Percentiles rank a stretch among this genome's conserved stretches.
phyloP scores from a whole-genome alignment of 2,113 vertebrate species.

The Prochilodus magdalenae region DNA sequence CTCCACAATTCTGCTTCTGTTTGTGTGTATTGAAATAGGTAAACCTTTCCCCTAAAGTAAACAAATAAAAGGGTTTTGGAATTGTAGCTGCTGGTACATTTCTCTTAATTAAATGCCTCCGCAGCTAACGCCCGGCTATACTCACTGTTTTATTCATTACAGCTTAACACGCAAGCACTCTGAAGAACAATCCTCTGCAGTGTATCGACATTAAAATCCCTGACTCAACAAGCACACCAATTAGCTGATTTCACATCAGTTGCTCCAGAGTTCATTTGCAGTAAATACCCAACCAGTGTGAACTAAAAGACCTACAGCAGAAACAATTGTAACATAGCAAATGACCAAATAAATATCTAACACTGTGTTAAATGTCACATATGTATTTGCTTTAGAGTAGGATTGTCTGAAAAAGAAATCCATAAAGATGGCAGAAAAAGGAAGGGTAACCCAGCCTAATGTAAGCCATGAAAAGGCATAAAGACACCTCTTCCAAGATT shows the following conservation, averaged over 20 bases:
- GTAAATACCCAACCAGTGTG: not conserved
- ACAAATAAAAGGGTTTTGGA: too few relatives aligned
- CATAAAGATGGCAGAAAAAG: too few relatives aligned
- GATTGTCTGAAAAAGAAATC: too few relatives aligned
- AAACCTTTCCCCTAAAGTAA: too few relatives aligned
- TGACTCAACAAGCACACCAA: not conserved
- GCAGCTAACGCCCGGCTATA: not conserved
- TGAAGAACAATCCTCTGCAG: not conserved
- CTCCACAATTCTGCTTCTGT: too few relatives aligned
- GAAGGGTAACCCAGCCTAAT: too few relatives aligned
- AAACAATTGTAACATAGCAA: not conserved
- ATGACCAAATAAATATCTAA: too few relatives aligned
- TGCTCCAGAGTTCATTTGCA: not conserved
- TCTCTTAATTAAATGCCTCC: not conserved
- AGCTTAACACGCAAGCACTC: not conserved
- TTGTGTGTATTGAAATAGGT: too few relatives aligned
- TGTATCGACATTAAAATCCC: not conserved
- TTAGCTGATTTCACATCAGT: constrained; percentile 4
- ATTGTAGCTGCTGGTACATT: not conserved
- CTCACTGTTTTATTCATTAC: not conserved
- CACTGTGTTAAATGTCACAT: too few relatives aligned
- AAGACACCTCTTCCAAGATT: too few relatives aligned
- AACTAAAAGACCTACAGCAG: not conserved
- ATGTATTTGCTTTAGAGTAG: too few relatives aligned
- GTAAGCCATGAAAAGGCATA: too few relatives aligned